Conservation (phyloP, 2,888 invertebrate genomes). For the Tridacna crocea region DNA sequence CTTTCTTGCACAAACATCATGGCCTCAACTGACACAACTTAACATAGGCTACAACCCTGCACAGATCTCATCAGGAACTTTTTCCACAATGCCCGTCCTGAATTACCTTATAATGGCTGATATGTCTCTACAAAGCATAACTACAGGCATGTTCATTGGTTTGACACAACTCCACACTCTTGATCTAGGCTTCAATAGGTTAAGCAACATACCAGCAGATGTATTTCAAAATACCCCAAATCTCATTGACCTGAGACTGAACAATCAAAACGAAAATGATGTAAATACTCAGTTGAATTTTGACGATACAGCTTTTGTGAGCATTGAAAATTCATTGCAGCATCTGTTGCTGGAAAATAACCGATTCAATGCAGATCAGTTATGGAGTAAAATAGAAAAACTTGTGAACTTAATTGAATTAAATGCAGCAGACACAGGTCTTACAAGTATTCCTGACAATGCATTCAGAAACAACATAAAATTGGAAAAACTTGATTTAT, state of each 20-base stretch:
- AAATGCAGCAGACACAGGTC: constrained; percentile 49
- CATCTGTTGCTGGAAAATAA: constrained; percentile 79
- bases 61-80: constrained; percentile 62
- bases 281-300: constrained; percentile 20
- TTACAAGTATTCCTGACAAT: constrained; percentile 68
- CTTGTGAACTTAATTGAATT: constrained; percentile 57
- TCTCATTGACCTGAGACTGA: constrained; percentile 74
- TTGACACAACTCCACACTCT: constrained; percentile 63
- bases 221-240: constrained; percentile 56
- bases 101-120: constrained; percentile 65
- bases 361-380: constrained; percentile 46
- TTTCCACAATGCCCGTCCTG: constrained; percentile 67
- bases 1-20: constrained; percentile 42
- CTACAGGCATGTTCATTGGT: constrained; percentile 68
- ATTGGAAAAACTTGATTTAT: constrained; percentile 67
- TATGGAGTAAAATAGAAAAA: constrained; percentile 51
- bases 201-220: constrained; percentile 42
- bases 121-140: constrained; percentile 64
- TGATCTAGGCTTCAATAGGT: constrained; percentile 60
- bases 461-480: constrained; percentile 68
- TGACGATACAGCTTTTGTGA: constrained; percentile 56
- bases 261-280: constrained; percentile 52
- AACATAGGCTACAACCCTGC: constrained; percentile 63
- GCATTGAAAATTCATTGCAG: constrained; percentile 81
- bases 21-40: constrained; percentile 62